Evolutionary conservation across 2,888 invertebrate species (phyloP).

Genomic region (Andrena haemorrhoa): DNA sequence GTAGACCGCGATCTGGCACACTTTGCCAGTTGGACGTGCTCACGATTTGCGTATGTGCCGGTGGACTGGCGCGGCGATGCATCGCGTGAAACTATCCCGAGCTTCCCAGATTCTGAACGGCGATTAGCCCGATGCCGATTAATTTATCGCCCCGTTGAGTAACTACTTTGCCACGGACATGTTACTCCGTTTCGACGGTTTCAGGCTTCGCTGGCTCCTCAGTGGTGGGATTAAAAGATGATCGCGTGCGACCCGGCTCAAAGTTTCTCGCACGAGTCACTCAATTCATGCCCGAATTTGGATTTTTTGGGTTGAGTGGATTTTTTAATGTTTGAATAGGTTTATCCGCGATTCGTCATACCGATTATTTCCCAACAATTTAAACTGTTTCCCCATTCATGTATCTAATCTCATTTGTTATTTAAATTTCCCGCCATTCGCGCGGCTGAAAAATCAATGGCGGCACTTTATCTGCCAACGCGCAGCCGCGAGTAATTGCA

Average conservation of each 20-base stretch:
- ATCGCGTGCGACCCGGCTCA: neutral
- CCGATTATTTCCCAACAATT: neutral
- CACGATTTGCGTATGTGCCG: constrained; percentile 57
- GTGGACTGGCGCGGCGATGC: constrained; percentile 26
- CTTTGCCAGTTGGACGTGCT: constrained; percentile 52
- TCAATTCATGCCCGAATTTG: neutral
- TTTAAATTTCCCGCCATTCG: neutral
- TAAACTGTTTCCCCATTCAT: neutral
- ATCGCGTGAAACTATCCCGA: constrained; percentile 61
- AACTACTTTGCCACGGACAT: constrained; percentile 18
- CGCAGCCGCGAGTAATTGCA: neutral
- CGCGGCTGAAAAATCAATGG: neutral
- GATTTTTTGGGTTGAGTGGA: neutral
- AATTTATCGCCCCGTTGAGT: constrained; percentile 55
- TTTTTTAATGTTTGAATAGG: neutral
- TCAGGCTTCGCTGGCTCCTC: neutral
- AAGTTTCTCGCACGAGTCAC: neutral
- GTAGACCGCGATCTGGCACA: constrained; percentile 61
- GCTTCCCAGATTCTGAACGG: constrained; percentile 61
- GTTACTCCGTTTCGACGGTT: constrained; percentile 17
- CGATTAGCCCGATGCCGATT: constrained; percentile 60
- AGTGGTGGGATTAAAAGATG: neutral
- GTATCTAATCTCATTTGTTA: neutral
- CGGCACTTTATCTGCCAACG: neutral
- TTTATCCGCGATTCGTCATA: neutral